Evolutionary conservation across 2,113 vertebrate genomes (phyloP).

Genomic region (Oncorhynchus tshawytscha): DNA sequence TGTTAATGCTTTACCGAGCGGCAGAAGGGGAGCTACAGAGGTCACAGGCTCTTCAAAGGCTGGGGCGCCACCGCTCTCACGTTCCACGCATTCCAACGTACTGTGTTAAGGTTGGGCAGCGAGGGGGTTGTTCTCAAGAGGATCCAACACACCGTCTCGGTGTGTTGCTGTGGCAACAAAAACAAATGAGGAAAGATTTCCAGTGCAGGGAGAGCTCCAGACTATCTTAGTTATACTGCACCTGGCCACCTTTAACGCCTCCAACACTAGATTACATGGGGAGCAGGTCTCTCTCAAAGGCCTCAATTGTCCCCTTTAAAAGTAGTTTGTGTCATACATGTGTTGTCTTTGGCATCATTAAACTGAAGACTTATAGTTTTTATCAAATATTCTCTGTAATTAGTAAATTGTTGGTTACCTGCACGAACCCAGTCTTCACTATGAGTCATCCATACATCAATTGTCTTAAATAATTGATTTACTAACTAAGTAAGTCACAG

Average conservation of each 20-base stretch:
- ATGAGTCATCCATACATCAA: no score
- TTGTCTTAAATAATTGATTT: no score
- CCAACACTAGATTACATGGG: background rate
- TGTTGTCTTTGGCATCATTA: no score
- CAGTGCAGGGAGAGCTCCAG: constrained; percentile 19
- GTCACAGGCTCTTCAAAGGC: constrained; percentile 75
- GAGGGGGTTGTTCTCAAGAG: constrained; percentile 54
- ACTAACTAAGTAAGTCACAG: no score
- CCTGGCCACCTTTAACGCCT: constrained; percentile 1
- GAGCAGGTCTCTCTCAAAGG: constrained; percentile 4
- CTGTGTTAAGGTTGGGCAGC: constrained; percentile 78
- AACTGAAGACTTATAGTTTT: no score
- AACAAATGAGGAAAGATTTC: constrained; percentile 33
- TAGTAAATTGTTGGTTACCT: no score
- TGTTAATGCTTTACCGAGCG: constrained; percentile 66
- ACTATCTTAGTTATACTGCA: constrained; percentile 27
- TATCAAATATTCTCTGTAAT: no score
- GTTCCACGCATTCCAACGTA: constrained; percentile 83
- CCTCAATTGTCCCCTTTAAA: background rate
- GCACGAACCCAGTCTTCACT: no score
- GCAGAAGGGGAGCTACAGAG: constrained; percentile 74
- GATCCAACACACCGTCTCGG: constrained; percentile 41
- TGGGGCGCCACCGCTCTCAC: constrained; percentile 62
- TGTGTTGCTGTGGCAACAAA: constrained; percentile 58
- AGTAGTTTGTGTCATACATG: no score